Evolutionary conservation across 2,113 vertebrate genomes (phyloP).

Genomic region (Myiopsitta monachus): DNA sequence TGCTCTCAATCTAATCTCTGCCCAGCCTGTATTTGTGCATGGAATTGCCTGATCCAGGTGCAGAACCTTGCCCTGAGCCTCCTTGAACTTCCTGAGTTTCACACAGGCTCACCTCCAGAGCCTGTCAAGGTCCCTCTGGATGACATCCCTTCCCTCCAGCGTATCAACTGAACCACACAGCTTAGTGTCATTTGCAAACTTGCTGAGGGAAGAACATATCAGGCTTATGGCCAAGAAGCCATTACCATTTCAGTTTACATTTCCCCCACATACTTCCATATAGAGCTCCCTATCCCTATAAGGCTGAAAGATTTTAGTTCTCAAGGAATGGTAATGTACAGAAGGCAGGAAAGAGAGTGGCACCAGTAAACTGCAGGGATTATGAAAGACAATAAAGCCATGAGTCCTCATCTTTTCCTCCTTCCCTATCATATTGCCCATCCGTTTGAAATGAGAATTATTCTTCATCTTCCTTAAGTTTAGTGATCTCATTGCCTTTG

Average conservation of each 20-base stretch:
- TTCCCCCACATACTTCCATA: not conserved
- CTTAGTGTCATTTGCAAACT: not conserved
- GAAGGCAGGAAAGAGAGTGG: not conserved
- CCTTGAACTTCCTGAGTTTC: not conserved
- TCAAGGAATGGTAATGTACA: not conserved
- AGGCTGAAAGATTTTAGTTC: not conserved
- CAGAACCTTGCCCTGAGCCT: not conserved
- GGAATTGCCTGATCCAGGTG: not conserved
- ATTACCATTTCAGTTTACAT: not conserved
- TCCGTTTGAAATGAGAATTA: not conserved
- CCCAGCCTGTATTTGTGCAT: not conserved
- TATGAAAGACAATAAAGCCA: accelerated
- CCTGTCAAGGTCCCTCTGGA: not conserved
- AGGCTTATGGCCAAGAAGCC: not conserved
- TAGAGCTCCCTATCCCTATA: not conserved
- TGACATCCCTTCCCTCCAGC: not conserved
- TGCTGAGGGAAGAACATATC: not conserved
- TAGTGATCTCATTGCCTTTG: not conserved
- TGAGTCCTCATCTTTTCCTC: not conserved
- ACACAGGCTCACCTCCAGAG: not conserved
- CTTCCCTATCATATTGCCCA: not conserved
- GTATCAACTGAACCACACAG: not conserved
- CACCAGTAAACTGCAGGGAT: not conserved
- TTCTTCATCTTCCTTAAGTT: not conserved
- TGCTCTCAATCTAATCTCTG: not conserved